These are phyloP conservation scores for Himantopus leucocephalus DNA, from an alignment of 2,113 vertebrate species.

Conservation along the genomic window DNA sequence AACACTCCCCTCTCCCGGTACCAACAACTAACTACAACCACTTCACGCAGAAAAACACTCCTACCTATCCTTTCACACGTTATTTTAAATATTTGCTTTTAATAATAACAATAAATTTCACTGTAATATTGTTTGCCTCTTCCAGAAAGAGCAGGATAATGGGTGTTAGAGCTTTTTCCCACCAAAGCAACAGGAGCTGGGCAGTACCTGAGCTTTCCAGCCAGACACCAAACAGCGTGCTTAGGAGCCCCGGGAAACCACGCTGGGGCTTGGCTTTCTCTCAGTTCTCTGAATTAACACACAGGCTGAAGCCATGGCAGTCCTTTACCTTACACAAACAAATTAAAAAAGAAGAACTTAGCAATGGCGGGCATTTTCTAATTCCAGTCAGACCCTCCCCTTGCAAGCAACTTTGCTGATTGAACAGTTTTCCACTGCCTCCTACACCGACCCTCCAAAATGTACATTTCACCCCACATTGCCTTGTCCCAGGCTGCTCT, in stretches of 20 bases:
- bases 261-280: neutral
- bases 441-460: neutral
- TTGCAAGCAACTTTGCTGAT: neutral
- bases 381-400: neutral
- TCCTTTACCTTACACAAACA: neutral
- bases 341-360: neutral
- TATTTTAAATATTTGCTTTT: neutral
- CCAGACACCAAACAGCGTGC: neutral
- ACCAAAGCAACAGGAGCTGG: neutral
- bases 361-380: neutral
- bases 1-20: constrained; percentile 68
- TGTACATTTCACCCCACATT: neutral
- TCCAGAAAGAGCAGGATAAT: neutral
- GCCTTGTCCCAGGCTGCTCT: neutral
- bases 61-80: accelerated
- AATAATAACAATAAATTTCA: neutral
- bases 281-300: neutral
- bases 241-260: neutral
- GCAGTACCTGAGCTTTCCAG: neutral
- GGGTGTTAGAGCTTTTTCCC: neutral
- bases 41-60: neutral
- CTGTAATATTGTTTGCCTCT: neutral
- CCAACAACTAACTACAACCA: neutral
- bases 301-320: neutral
- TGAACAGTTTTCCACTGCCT: neutral